Percentiles rank a stretch among this genome's conserved stretches.
These are phyloP conservation scores for Eublepharis macularius DNA, from an alignment of 2,113 vertebrate species.

Conservation along the genomic window DNA sequence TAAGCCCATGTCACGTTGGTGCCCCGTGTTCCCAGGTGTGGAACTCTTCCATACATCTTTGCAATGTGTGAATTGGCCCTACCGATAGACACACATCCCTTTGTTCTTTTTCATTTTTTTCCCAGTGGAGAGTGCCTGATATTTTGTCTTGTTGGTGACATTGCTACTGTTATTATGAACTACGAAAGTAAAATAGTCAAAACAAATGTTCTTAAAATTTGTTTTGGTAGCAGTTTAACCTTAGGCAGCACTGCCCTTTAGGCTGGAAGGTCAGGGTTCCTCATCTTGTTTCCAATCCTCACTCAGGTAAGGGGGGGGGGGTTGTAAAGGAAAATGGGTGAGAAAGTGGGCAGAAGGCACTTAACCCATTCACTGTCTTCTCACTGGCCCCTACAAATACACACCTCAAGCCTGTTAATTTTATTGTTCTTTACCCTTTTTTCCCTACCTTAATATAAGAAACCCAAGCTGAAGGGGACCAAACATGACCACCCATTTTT, in stretches of 20 bases:
- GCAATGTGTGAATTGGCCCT: no score
- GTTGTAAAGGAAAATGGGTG: not conserved
- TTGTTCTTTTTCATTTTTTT: no score
- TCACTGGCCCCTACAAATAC: not conserved
- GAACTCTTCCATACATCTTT: no score
- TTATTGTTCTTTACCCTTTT: not conserved
- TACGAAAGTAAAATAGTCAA: not conserved
- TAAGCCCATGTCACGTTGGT: no score
- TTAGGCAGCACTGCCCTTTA: not conserved
- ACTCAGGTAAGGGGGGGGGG: fast-evolving
- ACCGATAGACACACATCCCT: no score
- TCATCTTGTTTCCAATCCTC: not conserved
- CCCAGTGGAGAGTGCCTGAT: no score
- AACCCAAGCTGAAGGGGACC: not conserved
- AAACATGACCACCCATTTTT: not conserved
- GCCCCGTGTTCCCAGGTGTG: no score
- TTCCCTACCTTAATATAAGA: not conserved
- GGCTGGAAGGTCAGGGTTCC: not conserved
- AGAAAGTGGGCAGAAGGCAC: not conserved
- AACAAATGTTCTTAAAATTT: not conserved
- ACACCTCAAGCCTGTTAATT: not conserved
- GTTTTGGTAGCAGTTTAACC: not conserved
- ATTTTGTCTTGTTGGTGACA: no score
- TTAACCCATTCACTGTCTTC: not conserved
- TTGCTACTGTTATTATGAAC: no score